Conservation (phyloP, 2,113 vertebrate genomes). For the Amia ocellicauda region DNA sequence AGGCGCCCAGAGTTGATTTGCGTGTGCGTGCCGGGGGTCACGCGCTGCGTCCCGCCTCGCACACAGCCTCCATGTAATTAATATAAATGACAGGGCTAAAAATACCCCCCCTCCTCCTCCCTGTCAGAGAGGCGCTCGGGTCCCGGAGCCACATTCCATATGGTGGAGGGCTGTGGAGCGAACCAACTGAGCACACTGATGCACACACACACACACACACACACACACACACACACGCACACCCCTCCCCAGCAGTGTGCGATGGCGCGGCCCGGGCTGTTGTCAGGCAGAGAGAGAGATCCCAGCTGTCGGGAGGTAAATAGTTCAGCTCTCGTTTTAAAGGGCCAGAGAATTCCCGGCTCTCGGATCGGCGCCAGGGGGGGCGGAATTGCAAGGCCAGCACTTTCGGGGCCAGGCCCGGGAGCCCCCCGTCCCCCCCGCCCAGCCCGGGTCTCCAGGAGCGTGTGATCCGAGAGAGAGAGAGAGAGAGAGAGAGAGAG, state of each 20-base stretch:
- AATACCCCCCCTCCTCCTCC: constrained; percentile 41
- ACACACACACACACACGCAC: no score
- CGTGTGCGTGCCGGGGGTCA: neutral
- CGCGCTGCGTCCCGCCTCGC: neutral
- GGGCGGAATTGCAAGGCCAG: no score
- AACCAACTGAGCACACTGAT: constrained; percentile 45
- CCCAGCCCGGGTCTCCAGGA: no score
- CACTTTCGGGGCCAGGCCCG: no score
- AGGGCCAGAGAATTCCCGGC: constrained; percentile 3
- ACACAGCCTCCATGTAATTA: constrained; percentile 30
- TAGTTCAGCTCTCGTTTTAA: constrained; percentile 36
- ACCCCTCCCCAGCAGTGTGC: no score
- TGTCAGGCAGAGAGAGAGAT: constrained; percentile 51
- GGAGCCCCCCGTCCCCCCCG: no score
- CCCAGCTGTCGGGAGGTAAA: constrained; percentile 45
- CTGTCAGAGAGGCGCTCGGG: constrained; percentile 45
- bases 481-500: neutral
- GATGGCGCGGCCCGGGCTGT: constrained; percentile 44
- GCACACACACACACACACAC: no score
- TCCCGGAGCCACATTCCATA: constrained; percentile 58
- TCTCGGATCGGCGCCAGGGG: no score
- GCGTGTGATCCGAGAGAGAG: no score
- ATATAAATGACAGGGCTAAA: constrained; percentile 54
- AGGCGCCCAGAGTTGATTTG: neutral
- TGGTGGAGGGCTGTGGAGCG: constrained; percentile 34